Conservation (phyloP, 2,888 invertebrate genomes). For the Tachystola acroxantha region DNA sequence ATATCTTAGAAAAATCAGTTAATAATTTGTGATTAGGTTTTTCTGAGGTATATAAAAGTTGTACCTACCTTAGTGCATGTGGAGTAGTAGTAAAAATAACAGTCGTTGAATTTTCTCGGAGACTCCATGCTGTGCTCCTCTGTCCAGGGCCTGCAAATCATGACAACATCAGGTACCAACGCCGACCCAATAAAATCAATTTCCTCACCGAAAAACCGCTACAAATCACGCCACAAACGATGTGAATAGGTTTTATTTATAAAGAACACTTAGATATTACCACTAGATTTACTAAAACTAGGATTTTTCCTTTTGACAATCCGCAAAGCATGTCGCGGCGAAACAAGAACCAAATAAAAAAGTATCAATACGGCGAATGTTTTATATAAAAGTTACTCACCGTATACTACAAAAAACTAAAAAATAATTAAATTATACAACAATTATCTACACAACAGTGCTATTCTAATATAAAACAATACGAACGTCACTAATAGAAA, state of each 20-base stretch:
- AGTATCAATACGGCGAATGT: constrained; percentile 33
- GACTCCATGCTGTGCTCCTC: constrained; percentile 79
- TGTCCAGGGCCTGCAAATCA: constrained; percentile 60
- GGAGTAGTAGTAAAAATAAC: constrained; percentile 93
- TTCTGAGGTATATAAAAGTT: too few species aligned
- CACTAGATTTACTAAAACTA: constrained; percentile 36
- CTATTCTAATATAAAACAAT: constrained; percentile 66
- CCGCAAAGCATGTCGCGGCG: constrained; percentile 58
- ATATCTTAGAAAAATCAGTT: too few species aligned
- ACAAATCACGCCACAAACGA: constrained; percentile 25
- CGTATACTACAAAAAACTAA: constrained; percentile 56
- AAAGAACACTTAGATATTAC: constrained; percentile 35
- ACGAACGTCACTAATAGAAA: constrained; percentile 68
- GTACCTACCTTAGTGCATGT: constrained; percentile 87
- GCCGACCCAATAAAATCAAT: constrained; percentile 30
- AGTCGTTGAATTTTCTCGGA: constrained; percentile 88
- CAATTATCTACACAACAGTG: constrained; percentile 61
- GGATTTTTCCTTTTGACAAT: constrained; percentile 66
- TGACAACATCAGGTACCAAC: constrained; percentile 29
- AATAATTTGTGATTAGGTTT: too few species aligned
- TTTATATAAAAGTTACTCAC: constrained; percentile 47
- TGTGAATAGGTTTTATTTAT: constrained; percentile 20
- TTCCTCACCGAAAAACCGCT: constrained; percentile 22
- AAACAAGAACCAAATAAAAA: constrained; percentile 50
- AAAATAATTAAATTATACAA: constrained; percentile 68